Evolutionary conservation across 2,888 invertebrate genomes (phyloP).

Genomic region (Cephonodes hylas): DNA sequence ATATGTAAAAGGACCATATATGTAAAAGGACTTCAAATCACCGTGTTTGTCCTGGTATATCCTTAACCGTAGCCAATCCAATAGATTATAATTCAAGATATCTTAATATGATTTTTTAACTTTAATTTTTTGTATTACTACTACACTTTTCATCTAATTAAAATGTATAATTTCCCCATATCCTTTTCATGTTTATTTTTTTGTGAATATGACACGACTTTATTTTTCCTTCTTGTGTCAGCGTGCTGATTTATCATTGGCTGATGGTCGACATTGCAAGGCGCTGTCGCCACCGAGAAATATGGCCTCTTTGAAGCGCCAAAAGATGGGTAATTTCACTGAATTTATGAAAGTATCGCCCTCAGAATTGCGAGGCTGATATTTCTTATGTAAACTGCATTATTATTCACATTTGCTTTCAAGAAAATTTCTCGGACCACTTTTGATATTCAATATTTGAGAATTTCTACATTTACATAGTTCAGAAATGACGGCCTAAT

Average conservation of each 20-base stretch:
- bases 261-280: conserved; percentile 72
- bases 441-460: not conserved
- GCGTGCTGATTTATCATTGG: conserved; percentile 70
- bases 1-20: no score
- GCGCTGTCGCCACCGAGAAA: conserved; percentile 67
- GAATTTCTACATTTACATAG: no score
- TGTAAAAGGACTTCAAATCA: no score
- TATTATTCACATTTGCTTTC: not conserved
- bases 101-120: no score
- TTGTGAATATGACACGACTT: conserved; percentile 11
- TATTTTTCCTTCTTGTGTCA: conserved; percentile 26
- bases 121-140: no score
- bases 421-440: not conserved
- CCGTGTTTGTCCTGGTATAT: no score
- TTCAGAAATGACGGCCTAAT: no score
- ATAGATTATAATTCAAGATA: no score
- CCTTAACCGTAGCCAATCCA: no score
- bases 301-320: conserved; percentile 76
- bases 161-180: no score
- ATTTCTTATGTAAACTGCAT: conserved; percentile 54
- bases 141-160: no score
- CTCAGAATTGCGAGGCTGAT: conserved; percentile 65
- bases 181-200: no score
- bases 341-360: conserved; percentile 77
- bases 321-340: conserved; percentile 79